These are phyloP conservation scores for Grus americana DNA, from an alignment of 2,113 vertebrate species.

Conservation along the genomic window DNA sequence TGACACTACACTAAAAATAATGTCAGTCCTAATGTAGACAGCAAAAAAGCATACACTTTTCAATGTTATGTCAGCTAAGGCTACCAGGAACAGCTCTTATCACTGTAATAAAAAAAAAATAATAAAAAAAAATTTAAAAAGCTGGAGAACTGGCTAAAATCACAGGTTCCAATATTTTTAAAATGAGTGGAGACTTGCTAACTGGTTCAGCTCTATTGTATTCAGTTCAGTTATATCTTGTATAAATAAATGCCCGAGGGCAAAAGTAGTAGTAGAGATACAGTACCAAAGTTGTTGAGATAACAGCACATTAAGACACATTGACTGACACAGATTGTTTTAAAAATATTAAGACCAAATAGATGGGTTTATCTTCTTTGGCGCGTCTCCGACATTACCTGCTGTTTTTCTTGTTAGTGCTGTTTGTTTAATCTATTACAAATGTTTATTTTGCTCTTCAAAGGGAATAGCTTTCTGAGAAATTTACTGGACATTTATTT, in stretches of 20 bases:
- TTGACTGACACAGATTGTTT: not conserved
- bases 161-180: not conserved
- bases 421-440: constrained; percentile 12
- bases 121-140: not conserved
- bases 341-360: not conserved
- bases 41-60: not conserved
- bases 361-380: not conserved
- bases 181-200: not conserved
- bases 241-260: not conserved
- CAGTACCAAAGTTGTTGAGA: not conserved
- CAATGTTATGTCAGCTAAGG: not conserved
- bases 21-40: not conserved
- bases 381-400: not conserved
- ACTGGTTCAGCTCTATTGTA: not conserved
- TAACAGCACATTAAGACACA: not conserved
- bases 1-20: not conserved
- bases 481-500: not conserved
- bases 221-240: not conserved
- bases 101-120: not conserved
- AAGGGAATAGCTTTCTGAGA: not conserved
- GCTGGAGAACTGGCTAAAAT: not conserved
- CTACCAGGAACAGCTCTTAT: not conserved
- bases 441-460: constrained; percentile 6
- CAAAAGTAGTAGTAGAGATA: not conserved
- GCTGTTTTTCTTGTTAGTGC: not conserved